Evolutionary conservation across 2,113 vertebrate genomes (phyloP).

Genomic region (Cricetomys ansorgei): DNA sequence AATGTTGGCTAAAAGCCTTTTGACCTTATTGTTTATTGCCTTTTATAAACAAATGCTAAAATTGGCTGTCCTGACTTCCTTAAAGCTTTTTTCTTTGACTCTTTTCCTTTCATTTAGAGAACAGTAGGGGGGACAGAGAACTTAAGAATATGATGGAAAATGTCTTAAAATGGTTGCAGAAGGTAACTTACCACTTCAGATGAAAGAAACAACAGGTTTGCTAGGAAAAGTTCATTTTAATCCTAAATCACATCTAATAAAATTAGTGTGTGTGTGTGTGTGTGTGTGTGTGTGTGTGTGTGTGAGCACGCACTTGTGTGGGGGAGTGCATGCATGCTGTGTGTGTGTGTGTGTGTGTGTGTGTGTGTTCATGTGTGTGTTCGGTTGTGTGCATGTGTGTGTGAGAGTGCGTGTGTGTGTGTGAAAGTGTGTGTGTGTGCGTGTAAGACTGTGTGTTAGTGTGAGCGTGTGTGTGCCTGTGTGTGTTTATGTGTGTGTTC

Average conservation of each 20-base stretch:
- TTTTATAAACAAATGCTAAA: constrained; percentile 26
- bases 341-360: too few species aligned
- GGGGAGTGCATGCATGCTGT: not conserved
- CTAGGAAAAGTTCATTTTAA: constrained; percentile 27
- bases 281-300: not conserved
- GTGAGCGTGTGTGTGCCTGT: too few species aligned
- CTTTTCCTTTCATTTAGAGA: constrained; percentile 26
- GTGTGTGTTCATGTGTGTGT: too few species aligned
- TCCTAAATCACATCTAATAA: constrained; percentile 34
- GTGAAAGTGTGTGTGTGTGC: not conserved
- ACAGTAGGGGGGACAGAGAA: not conserved
- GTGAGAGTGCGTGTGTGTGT: not conserved
- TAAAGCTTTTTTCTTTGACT: not conserved
- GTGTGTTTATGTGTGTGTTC: not conserved
- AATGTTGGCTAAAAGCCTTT: not conserved
- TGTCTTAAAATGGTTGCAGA: not conserved
- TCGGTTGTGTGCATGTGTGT: too few species aligned
- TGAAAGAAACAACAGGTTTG: not conserved
- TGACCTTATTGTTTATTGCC: not conserved
- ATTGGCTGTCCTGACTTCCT: not conserved
- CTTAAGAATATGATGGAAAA: not conserved
- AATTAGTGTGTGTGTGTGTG: not conserved
- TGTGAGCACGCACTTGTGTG: not conserved
- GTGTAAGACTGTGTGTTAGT: too few species aligned
- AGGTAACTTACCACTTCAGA: constrained; percentile 24